Base-by-base conservation (phyloP, 2,888 invertebrate species). In the Selenia dentaria region DNA sequence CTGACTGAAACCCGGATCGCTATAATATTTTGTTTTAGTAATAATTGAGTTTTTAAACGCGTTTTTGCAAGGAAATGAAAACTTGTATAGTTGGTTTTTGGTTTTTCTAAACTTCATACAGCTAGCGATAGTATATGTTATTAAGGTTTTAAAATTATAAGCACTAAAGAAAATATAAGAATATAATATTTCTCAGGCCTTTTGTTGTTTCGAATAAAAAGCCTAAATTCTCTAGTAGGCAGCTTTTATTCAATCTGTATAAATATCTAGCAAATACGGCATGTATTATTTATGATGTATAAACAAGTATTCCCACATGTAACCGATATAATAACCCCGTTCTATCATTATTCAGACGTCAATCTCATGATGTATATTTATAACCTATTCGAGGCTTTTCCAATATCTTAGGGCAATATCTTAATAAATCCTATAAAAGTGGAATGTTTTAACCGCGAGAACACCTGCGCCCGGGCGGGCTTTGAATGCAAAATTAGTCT, bases 401-500 rank as follows among this genome's bases (percentile, higher is more conserved):
- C 86, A 80, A 87, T 88, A 86, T 78, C 77, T 78, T 67, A 69
- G 59, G 59, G 74, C 70, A 72, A 84, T 87, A 86, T 85, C 85
- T 86, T 88, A 85, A 85, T 87, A 90, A 89, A 88, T 88, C 86
- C 79, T 66, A 87, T 86, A 87, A 88, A 87, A 86, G 76, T 84
- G 76, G 79, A 87, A 85, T 88, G 85, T 88, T 88, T 86, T 84
- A 87, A 84, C 86, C 85, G 72, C 74, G 61, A 60, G 54, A 64
- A 74, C 89, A 89, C 89, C 89, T 89, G 89, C 78, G 78, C 78
- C 80, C 82, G 78, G 74, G 69, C 60, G 77, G 80, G 85, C 83
- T 87, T 83, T 87, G 87, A 89, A 89, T 89, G 82, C 79, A 77
- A 83, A 87, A 87, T 88, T 81, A 83, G 82, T 76, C 83, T 83